Percentiles rank a stretch among this genome's conserved stretches.
Evolutionary conservation across 1,140 invertebrate species (phyloP).

Genomic region (Xylocopa sonorina): DNA sequence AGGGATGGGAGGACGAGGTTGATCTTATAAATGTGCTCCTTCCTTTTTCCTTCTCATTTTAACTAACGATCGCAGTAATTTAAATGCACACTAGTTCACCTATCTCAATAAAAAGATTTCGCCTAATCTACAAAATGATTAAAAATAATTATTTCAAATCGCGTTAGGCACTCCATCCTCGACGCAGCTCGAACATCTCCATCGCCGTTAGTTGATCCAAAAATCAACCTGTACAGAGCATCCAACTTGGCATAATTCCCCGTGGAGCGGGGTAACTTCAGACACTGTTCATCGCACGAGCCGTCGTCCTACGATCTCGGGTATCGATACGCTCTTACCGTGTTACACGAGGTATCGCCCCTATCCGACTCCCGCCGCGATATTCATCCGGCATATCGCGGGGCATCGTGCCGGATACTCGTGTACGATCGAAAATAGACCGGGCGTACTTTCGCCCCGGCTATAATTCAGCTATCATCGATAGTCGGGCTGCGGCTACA

Average conservation of each 20-base stretch:
- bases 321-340: slow-evolving; percentile 8
- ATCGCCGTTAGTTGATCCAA: not conserved
- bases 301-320: not conserved
- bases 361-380: not conserved
- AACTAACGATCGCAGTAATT: too few relatives aligned
- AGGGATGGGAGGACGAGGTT: not conserved
- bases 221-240: too few relatives aligned
- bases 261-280: not conserved
- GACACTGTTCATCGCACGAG: not conserved
- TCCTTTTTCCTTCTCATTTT: not conserved
- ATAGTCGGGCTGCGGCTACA: slow-evolving; percentile 11
- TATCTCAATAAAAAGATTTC: too few relatives aligned
- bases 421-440: slow-evolving; percentile 15
- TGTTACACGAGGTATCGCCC: not conserved
- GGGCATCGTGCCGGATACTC: not conserved
- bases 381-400: slow-evolving; percentile 5
- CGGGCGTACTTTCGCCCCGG: not conserved
- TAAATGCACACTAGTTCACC: too few relatives aligned
- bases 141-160: too few relatives aligned
- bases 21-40: not conserved
- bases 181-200: not conserved
- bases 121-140: too few relatives aligned
- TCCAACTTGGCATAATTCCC: not conserved
- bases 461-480: slow-evolving; percentile 44
- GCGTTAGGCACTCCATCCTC: too few relatives aligned